Conservation (phyloP, 1,140 invertebrate genomes). For the Thrips palmi region DNA sequence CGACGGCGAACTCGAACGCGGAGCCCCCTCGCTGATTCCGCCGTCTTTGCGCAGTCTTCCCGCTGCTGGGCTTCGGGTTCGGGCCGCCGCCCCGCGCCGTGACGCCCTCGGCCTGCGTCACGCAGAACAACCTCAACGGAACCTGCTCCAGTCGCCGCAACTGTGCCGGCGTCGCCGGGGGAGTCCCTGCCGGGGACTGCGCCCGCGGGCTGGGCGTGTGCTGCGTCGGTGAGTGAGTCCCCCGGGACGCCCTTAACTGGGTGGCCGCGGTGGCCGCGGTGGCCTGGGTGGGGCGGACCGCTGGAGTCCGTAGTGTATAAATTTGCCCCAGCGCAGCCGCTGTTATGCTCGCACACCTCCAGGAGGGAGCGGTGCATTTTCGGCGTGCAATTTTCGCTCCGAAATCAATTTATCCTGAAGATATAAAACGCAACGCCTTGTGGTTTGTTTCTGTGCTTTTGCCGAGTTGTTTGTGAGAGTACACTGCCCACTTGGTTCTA, state of each 20-base stretch:
- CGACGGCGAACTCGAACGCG: too few species aligned
- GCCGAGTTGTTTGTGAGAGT: not conserved
- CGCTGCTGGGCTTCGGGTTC: too few species aligned
- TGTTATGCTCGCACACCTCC: not conserved
- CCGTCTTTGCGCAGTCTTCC: too few species aligned
- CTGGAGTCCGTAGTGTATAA: not conserved
- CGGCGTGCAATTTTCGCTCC: not conserved
- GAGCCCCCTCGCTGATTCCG: too few species aligned
- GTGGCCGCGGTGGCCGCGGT: not conserved
- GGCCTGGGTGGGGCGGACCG: not conserved
- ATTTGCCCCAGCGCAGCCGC: not conserved
- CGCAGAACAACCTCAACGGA: slow-evolving; percentile 1
- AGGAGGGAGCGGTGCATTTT: not conserved
- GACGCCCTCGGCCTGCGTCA: too few species aligned
- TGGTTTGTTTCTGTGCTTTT: not conserved
- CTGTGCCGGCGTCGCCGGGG: slow-evolving; percentile 23
- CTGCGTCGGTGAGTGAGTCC: slow-evolving; percentile 51
- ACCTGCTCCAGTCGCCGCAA: not conserved
- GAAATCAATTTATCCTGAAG: not conserved
- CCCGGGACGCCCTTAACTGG: not conserved
- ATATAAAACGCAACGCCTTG: not conserved
- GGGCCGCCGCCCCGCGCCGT: too few species aligned
- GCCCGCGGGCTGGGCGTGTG: slow-evolving; percentile 48
- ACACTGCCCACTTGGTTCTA: slow-evolving; percentile 18
- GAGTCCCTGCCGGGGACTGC: slow-evolving; percentile 46